Evolutionary conservation across 2,888 invertebrate genomes (phyloP), one percentile per base, ranked within the genome.

Genomic region (Operophtera brumata): DNA sequence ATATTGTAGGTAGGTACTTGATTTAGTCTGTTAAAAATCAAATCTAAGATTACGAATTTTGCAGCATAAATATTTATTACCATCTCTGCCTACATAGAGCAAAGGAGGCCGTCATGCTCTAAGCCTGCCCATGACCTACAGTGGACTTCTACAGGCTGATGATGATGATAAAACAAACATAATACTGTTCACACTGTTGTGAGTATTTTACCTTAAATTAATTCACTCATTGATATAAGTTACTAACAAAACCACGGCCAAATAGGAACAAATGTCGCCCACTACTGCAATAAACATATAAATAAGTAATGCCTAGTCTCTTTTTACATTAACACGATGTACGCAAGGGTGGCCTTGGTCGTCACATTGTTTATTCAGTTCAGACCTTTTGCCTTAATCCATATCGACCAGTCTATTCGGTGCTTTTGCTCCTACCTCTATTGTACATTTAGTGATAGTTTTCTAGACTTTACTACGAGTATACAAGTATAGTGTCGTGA

Each of bases 331-430:
- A 77, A 74, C 77, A 71, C 70, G 57, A 64, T 59, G 68, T 68
- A 69, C 70, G 71, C 71, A 70, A 65, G 68, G 52, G 57, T 53
- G 37, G 51, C 45, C 44, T 39, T 52, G 51, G 46, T 13, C 47
- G 74, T 77, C 77, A 73, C 80, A 83, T 84, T 84, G 80, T 81
- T 84, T 82, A 84, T 84, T 83, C 81, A 82, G 77, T 74, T 71
- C 75, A 75, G 75, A 78, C 78, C 77, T 79, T 79, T 77, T 67
- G 70, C 67, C 71, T 72, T 82, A 82, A 84, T 84, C 80, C 80
- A 74, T 80, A 84, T 82, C 79, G 82, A 84, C 78, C 78, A 70
- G 77, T 76, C 72, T 77, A 64, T 64, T 59, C 57, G 60, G 52
- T 64, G 65, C 53, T 53, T 61, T 57, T 28, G 6, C 53, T 54